Evolutionary conservation across 2,888 invertebrate genomes (phyloP), one percentile per base, ranked within the genome.

Genomic region (Euzetes globulus): DNA sequence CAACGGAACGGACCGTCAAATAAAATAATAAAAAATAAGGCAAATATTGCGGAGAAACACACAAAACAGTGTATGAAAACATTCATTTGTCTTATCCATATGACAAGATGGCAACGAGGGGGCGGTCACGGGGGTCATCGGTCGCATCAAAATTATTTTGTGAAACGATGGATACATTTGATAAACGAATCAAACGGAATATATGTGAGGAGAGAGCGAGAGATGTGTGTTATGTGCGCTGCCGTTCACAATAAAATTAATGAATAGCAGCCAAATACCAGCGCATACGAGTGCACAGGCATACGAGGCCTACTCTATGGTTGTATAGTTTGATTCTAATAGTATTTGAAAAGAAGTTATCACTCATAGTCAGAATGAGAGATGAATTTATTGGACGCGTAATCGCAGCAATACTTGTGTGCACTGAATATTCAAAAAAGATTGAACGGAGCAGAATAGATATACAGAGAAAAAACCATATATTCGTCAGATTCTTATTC

Each of bases 321-420:
- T n/a, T 63, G 11, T 19, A 63, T 68, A 68, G 37, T 70, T 70
- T 70, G 70, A 70, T 70, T 70, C 13, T 70, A 70, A 70, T 70
- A 70, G 11, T 22, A 70, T 70, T 70, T 70, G 70, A 70, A 70
- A 70, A 70, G 70, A 70, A 70, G 70, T 70, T 70, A 70, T 70
- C 70, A 70, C 70, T 70, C 70, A 47, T 70, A 37, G 70, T 70
- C 70, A 70, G 63, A n/a, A 65, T 65, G 37, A 65, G 45, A 70
- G 70, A 70, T 70, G 70, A 70, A 45, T 70, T 25, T 70, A 70
- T 70, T 70, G 45, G 47, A 37, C n/a, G 19, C 45, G 41, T 68
- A 70, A 70, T 45, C 70, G 22, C 47, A 65, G 70, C 70, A 70
- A 70, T 70, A 70, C 47, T 41, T 19, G n/a, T 50, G 50, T 70